Evolutionary conservation across 2,888 invertebrate genomes (phyloP), one percentile per base, ranked within the genome.

Genomic region (Papilio protenor): DNA sequence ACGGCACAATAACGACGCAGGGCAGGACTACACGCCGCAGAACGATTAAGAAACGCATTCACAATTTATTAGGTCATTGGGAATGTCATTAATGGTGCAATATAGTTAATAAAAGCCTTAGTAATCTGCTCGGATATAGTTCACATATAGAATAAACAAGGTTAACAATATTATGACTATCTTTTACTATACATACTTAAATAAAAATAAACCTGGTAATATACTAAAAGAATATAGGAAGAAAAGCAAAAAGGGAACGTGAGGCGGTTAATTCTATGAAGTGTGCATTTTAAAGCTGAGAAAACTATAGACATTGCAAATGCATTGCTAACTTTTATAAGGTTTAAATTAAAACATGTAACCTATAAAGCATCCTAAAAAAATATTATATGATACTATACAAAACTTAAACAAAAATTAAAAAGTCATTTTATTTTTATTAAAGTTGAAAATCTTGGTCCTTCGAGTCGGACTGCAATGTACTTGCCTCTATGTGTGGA

Each of bases 1-100:
- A 75, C 52, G 61, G 74, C 70, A 23, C 14, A 47, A n/a, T n/a
- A 27, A 33, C 66, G 47, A 69, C 64, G 76, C 57, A 12, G 73
- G 52, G 64, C n/a, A 45, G 18, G 66, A 77, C 77, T 52, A 64
- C 73, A 77, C 77, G 23, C 77, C 61, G 18, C 61, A 73, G 49
- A 49, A 12, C 77, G 61, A 66, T 55, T 49, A 49, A 33, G 75
- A 64, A 66, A 52, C 59, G 74, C 55, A 33, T 49, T 64, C n/a
- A 23, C 40, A 49, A 23, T 75, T 75, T 75, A 75, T 75, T 52
- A 55, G 40, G 52, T 55, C 33, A 75, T 75, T 57, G 57, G 40
- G 33, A 72, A n/a, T 27, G 55, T 72, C 49, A 33, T 59, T 59
- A 73, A 14, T 23, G 64, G 18, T 47, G 10, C 73, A 59, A 64